These are phyloP conservation scores for Odontamblyopus lacepedii DNA, from an alignment of 2,797 vertebrate species.

Conservation along the genomic window DNA sequence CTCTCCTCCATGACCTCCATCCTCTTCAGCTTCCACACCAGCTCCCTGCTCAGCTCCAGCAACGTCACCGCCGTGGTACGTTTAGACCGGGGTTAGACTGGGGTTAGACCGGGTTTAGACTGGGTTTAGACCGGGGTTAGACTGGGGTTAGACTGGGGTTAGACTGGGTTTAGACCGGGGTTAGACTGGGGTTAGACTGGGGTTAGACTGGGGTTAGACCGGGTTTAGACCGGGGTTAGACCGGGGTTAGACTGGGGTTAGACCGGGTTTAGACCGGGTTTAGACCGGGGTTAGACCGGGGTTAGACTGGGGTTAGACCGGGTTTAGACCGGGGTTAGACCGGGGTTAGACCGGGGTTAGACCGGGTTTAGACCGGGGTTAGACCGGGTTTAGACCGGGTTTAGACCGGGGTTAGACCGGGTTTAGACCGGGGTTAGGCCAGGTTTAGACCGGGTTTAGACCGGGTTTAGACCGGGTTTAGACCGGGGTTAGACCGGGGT, in stretches of 20 bases:
- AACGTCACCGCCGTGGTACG: constrained; percentile 77
- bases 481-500: not conserved
- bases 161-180: too few species aligned
- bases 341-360: not conserved
- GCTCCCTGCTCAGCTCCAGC: constrained; percentile 69
- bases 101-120: not conserved
- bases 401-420: not conserved
- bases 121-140: too few species aligned
- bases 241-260: too few species aligned
- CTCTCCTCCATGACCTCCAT: constrained; percentile 73
- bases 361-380: too few species aligned
- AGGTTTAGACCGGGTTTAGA: not conserved
- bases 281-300: not conserved
- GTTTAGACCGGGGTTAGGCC: not conserved
- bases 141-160: too few species aligned
- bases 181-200: too few species aligned
- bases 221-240: too few species aligned
- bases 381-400: not conserved
- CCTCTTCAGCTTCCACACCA: constrained; percentile 79
- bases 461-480: not conserved
- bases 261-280: too few species aligned
- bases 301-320: not conserved
- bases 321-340: not conserved
- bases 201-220: not conserved
- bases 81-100: too few species aligned